A percentile compares a stretch with the other conserved stretches of the same genome.
Conservation (phyloP, 2,797 vertebrate species). For the Sitta carolinensis region DNA sequence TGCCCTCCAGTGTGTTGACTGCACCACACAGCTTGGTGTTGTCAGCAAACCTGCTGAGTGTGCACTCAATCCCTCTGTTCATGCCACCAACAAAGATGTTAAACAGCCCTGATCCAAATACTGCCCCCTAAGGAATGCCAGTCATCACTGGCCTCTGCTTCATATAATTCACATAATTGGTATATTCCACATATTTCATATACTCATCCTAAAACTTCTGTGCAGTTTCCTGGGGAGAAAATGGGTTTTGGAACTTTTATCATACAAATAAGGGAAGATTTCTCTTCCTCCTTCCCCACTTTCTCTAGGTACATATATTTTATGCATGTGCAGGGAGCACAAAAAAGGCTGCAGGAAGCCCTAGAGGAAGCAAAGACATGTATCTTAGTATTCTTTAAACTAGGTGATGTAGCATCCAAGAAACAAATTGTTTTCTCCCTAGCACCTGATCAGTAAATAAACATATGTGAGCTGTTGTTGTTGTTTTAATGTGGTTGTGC, state of each 20-base stretch:
- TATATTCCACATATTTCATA: neutral
- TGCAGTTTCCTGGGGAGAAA: neutral
- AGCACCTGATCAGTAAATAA: conserved; percentile 53
- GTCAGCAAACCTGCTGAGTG: neutral
- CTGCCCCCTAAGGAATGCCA: neutral
- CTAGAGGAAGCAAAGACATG: neutral
- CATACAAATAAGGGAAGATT: neutral
- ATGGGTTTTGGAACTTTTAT: neutral
- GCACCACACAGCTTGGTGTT: neutral
- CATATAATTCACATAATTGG: accelerated
- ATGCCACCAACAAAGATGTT: neutral
- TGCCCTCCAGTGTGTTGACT: neutral
- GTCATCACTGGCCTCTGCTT: neutral
- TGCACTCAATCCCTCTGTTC: neutral
- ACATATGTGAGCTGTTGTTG: conserved; percentile 15
- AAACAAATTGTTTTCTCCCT: conserved; percentile 15
- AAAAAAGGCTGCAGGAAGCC: neutral
- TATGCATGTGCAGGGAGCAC: neutral
- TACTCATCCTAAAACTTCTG: neutral
- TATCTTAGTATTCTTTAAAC: neutral
- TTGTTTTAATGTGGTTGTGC: conserved; percentile 8
- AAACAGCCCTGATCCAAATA: neutral
- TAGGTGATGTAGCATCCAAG: neutral
- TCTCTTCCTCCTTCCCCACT: neutral
- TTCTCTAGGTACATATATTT: neutral